phyloP scores from a whole-genome alignment of 1,140 invertebrate species.

The Macrobrachium nipponense region DNA sequence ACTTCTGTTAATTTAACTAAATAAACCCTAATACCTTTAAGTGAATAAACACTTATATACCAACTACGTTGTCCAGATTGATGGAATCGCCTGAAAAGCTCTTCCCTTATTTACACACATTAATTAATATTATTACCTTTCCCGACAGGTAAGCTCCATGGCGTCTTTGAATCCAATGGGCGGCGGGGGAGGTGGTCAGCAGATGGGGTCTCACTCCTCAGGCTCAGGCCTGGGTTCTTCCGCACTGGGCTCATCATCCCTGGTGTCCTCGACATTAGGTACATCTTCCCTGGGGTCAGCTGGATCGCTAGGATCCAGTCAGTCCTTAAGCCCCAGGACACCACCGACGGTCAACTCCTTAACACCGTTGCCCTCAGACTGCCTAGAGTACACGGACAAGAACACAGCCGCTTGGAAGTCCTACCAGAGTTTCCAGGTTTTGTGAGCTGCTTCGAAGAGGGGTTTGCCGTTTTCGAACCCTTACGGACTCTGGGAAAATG shows the following conservation, averaged over 20 bases:
- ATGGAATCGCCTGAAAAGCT: no score
- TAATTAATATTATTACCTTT: background rate
- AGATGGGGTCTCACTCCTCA: conserved; percentile 19
- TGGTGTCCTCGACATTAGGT: conserved; percentile 12
- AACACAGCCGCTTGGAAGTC: conserved; percentile 64
- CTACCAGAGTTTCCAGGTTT: conserved; percentile 66
- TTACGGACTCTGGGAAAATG: no score
- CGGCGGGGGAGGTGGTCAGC: conserved; percentile 29
- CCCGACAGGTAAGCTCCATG: conserved; percentile 54
- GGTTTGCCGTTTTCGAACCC: no score
- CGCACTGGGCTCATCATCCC: no score
- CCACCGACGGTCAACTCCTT: conserved; percentile 59
- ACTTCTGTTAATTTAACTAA: no score
- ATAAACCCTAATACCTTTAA: no score
- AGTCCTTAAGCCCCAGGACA: conserved; percentile 60
- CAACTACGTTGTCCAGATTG: no score
- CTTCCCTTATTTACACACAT: no score
- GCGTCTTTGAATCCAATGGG: conserved; percentile 60
- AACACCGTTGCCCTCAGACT: conserved; percentile 63
- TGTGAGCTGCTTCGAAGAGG: conserved; percentile 58
- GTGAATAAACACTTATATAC: no score
- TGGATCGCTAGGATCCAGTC: conserved; percentile 21
- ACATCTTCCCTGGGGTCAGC: conserved; percentile 24
- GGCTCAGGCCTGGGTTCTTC: conserved; percentile 28
- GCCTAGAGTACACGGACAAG: conserved; percentile 65